A percentile compares a stretch with the other conserved stretches of the same genome.
phyloP scores from a whole-genome alignment of 1,140 invertebrate genomes.

The Lerema accius region DNA sequence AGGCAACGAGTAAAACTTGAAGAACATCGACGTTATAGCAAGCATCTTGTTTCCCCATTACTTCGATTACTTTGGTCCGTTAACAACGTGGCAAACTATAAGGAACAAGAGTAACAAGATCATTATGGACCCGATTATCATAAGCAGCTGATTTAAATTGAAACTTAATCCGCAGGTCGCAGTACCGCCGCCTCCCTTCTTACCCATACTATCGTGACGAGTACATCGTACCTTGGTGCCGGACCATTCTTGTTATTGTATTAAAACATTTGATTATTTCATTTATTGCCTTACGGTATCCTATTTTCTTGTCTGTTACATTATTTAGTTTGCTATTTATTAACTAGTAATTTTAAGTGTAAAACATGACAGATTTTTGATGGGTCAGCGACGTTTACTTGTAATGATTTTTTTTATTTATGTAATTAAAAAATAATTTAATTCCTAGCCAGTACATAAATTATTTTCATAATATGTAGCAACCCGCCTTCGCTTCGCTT shows the following conservation, averaged over 20 bases:
- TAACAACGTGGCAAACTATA: slow-evolving; percentile 63
- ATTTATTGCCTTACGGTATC: too few species aligned
- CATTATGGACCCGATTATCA: slow-evolving; percentile 62
- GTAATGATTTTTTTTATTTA: not conserved
- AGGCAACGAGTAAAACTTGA: slow-evolving; percentile 55
- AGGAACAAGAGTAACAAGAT: slow-evolving; percentile 64
- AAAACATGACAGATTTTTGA: not conserved
- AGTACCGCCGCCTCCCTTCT: too few species aligned
- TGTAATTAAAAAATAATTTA: too few species aligned
- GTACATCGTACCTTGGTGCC: not conserved
- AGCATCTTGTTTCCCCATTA: slow-evolving; percentile 38
- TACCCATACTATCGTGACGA: slow-evolving; percentile 29
- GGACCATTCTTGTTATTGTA: not conserved
- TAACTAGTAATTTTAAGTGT: not conserved
- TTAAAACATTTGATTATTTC: too few species aligned
- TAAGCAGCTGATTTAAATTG: slow-evolving; percentile 59
- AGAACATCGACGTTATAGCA: slow-evolving; percentile 54
- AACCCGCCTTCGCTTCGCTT: too few species aligned
- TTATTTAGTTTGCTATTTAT: not conserved
- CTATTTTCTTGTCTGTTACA: too few species aligned
- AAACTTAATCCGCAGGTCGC: slow-evolving; percentile 44
- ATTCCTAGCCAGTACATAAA: not conserved
- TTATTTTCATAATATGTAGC: too few species aligned
- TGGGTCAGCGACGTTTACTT: not conserved
- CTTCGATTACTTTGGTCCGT: slow-evolving; percentile 46